Evolutionary conservation across 1,140 invertebrate species (phyloP).

Genomic region (Drosophila orosa): DNA sequence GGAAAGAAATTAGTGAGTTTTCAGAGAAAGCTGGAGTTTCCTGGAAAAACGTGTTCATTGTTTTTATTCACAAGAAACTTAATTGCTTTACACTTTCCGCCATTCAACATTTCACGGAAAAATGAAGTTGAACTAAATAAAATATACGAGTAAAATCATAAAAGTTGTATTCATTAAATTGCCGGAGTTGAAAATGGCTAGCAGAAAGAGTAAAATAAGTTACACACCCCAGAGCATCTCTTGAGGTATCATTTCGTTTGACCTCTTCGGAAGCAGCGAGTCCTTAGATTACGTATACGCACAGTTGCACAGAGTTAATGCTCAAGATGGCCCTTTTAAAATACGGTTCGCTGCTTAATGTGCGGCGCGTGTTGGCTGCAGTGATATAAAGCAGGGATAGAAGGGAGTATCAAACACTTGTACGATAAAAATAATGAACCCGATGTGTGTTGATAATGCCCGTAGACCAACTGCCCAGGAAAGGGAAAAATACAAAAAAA

Average conservation of each 20-base stretch:
- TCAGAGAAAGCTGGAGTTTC: background rate
- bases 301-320: constrained; percentile 62
- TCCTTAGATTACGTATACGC: constrained; percentile 63
- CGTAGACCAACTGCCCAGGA: constrained; percentile 25
- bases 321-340: constrained; percentile 53
- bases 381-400: constrained; percentile 19
- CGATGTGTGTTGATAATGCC: constrained; percentile 74
- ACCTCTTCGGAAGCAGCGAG: constrained; percentile 23
- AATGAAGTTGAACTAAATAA: no score
- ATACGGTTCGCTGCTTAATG: constrained; percentile 62
- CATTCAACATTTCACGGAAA: background rate
- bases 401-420: constrained; percentile 45
- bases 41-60: background rate
- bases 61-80: background rate
- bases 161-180: background rate
- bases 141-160: background rate
- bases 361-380: constrained; percentile 63
- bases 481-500: constrained; percentile 4
- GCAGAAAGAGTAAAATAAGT: background rate
- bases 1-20: background rate
- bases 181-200: no score
- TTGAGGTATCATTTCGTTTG: constrained; percentile 7
- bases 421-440: constrained; percentile 67
- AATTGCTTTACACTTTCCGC: background rate
- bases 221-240: background rate